Conservation (phyloP, 2,797 vertebrate genomes). For the Pipistrellus nathusii region DNA sequence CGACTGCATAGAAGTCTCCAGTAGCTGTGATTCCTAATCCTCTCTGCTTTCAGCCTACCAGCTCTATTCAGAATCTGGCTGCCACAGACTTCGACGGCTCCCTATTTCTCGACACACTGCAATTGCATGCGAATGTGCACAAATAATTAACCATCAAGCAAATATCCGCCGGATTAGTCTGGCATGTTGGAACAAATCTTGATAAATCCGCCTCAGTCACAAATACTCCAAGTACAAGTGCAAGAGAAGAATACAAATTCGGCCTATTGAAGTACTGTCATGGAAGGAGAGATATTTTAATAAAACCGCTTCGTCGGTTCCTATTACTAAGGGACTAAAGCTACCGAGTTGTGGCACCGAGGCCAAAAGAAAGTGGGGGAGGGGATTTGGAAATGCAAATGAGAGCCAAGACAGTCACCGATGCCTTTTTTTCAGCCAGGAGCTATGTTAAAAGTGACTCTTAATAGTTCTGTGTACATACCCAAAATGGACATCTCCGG, state of each 20-base stretch:
- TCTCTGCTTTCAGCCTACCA: constrained; percentile 54
- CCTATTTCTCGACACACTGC: constrained; percentile 67
- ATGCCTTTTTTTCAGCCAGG: constrained; percentile 74
- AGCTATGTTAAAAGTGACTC: constrained; percentile 57
- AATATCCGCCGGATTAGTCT: constrained; percentile 86
- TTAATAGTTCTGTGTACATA: constrained; percentile 86
- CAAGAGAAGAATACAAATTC: constrained; percentile 84
- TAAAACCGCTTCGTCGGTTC: constrained; percentile 81
- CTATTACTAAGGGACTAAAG: constrained; percentile 77
- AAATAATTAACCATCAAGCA: constrained; percentile 88
- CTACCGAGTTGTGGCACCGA: constrained; percentile 76
- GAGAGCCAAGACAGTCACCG: constrained; percentile 83
- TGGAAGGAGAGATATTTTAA: constrained; percentile 83
- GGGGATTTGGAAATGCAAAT: constrained; percentile 86
- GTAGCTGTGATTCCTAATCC: constrained; percentile 56
- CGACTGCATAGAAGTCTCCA: not conserved
- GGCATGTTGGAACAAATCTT: constrained; percentile 86
- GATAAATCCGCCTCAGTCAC: constrained; percentile 86
- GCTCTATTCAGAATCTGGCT: constrained; percentile 74
- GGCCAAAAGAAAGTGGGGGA: constrained; percentile 74
- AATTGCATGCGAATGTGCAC: constrained; percentile 81
- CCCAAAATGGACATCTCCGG: constrained; percentile 98
- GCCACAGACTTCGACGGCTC: constrained; percentile 67
- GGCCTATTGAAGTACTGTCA: constrained; percentile 78
- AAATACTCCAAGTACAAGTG: constrained; percentile 77